phyloP scores from a whole-genome alignment of 2,797 vertebrate species.

The Euthynnus affinis region DNA sequence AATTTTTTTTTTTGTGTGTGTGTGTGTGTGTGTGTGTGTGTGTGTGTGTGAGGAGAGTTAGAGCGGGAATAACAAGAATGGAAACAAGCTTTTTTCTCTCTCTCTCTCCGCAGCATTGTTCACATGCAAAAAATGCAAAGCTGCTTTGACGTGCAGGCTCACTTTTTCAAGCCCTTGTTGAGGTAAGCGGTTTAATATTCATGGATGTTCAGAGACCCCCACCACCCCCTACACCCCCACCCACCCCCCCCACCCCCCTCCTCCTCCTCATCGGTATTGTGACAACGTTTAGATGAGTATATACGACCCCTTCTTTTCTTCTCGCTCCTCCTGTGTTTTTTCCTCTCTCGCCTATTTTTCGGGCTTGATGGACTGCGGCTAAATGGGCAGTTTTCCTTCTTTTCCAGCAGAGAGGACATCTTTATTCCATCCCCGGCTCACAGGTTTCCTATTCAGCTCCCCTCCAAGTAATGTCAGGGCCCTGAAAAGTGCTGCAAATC shows the following conservation, averaged over 20 bases:
- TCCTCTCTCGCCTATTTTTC: conserved; percentile 88
- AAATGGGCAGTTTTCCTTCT: conserved; percentile 90
- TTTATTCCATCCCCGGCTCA: conserved; percentile 93
- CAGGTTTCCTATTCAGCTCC: conserved; percentile 90
- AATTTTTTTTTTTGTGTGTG: conserved; percentile 44
- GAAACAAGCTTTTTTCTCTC: conserved; percentile 66
- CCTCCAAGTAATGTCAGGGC: conserved; percentile 90
- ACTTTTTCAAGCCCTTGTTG: conserved; percentile 81
- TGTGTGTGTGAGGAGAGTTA: conserved; percentile 59
- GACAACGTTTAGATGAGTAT: conserved; percentile 91
- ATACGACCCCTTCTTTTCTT: conserved; percentile 86
- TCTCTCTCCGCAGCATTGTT: conserved; percentile 77
- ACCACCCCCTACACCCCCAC: neutral
- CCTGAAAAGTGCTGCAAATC: conserved; percentile 95
- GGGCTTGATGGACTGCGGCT: conserved; percentile 93
- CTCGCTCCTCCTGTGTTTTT: conserved; percentile 85
- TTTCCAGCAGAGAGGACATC: conserved; percentile 92
- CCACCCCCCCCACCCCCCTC: no score
- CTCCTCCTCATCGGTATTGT: conserved; percentile 86
- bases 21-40: neutral
- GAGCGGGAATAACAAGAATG: conserved; percentile 83
- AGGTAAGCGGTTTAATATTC: conserved; percentile 94
- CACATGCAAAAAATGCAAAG: conserved; percentile 82
- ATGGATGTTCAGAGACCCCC: conserved; percentile 92
- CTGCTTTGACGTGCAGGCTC: conserved; percentile 80